Base-by-base conservation (phyloP, 92 coral and sea anemone genomes). In the Porites lobata region DNA sequence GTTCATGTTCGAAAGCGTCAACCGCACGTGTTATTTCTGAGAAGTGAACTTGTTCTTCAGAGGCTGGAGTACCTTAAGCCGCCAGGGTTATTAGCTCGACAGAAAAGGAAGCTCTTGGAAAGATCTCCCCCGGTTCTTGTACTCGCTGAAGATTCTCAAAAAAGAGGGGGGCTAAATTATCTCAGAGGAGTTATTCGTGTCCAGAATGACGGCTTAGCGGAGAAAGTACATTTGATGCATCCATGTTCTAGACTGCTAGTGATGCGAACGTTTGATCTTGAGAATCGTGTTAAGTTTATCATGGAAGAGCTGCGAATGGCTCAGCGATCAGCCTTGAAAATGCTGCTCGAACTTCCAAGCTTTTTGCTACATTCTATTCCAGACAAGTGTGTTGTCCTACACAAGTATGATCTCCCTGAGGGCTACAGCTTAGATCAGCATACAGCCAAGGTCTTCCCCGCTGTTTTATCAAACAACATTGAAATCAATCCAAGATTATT, bases 301-400 rank as follows among this genome's bases (percentile, higher is more conserved):
- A 88, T 80, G 80, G 96, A 85, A 80, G 94, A 95, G 88, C 98
- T 95, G 32, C 91, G 96, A 6, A 93, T 95, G 98, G 93, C 96
- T 29, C 90, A 90, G 85, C 69, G 82, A 61, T 87, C 96, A 62
- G 92, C 89, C 7, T 91, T 95, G 19, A 91, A 86, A 74, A 69
- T 92, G 54, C 89, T 95, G 13, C 78, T 95, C 50, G 87, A 91
- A 57, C 82, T 88, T 65, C 98, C 98, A 4, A 80, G 93, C 32
- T 90, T 93, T 59, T 90, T 93, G 50, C 77, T 95, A n/a, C 93
- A 89, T 24, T 47, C 86, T 47, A 75, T 89, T 59, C 24, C 84
- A 21, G 98, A 85, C 75, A 89, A 88, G 9, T 93, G 86, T 82
- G 83, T 57, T n/a, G 87, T 77, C 77, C 86, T 95, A 13, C 96